Evolutionary conservation across 2,113 vertebrate species (phyloP).

Genomic region (Oceanites oceanicus): DNA sequence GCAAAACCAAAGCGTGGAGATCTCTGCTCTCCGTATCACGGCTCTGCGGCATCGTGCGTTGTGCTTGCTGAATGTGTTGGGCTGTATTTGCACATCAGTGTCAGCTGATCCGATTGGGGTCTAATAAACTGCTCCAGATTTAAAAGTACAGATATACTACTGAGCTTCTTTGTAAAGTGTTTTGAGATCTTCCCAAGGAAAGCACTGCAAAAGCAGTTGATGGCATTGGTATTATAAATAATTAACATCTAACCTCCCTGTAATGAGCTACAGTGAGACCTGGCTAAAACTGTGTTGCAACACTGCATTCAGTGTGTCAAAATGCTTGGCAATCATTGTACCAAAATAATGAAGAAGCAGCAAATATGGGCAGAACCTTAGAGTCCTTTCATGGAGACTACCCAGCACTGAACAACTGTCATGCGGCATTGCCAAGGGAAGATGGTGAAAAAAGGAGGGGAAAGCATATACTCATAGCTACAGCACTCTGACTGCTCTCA

Average conservation of each 20-base stretch:
- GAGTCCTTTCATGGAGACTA: not conserved
- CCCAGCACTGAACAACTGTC: not conserved
- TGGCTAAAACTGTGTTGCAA: not conserved
- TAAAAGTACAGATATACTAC: not conserved
- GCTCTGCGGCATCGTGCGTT: not conserved
- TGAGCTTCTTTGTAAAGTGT: not conserved
- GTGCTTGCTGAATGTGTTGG: not conserved
- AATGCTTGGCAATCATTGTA: not conserved
- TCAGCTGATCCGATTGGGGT: accelerated
- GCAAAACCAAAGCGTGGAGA: accelerated
- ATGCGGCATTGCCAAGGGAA: not conserved
- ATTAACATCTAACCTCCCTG: not conserved
- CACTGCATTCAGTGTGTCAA: not conserved
- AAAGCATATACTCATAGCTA: not conserved
- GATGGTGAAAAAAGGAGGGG: not conserved
- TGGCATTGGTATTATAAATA: not conserved
- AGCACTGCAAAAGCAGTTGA: not conserved
- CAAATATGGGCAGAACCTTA: not conserved
- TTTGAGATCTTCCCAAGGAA: not conserved
- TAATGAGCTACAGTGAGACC: not conserved
- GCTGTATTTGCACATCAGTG: not conserved
- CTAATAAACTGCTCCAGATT: not conserved
- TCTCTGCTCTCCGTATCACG: accelerated
- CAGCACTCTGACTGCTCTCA: not conserved
- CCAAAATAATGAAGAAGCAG: not conserved